Conservation (phyloP, 2,797 vertebrate species). For the Okamejei kenojei region DNA sequence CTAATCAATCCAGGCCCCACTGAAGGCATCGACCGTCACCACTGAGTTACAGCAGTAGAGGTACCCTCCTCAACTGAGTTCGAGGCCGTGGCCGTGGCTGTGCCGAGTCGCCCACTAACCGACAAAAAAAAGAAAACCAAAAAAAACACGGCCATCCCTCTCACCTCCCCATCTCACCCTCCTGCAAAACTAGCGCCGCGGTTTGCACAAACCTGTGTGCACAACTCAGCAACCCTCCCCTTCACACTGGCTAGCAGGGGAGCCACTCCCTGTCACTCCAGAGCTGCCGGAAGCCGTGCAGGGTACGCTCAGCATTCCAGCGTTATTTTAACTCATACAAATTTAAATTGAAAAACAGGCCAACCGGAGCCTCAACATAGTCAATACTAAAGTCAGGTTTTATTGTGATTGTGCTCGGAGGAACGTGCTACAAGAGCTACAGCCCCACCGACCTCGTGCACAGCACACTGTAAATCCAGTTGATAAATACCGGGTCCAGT, state of each 20-base stretch:
- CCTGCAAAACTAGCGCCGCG: not conserved
- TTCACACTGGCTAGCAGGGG: not conserved
- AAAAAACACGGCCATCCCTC: not conserved
- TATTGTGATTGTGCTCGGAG: not conserved
- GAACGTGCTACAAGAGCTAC: too few species aligned
- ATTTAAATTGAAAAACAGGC: slow-evolving; percentile 5
- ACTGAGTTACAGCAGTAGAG: not conserved
- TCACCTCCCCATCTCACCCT: too few species aligned
- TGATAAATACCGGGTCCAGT: not conserved
- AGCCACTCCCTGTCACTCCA: not conserved
- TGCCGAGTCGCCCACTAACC: too few species aligned
- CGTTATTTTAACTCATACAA: not conserved
- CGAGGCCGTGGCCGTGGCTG: too few species aligned
- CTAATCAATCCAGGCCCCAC: not conserved
- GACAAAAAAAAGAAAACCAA: too few species aligned
- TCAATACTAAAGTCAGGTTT: not conserved
- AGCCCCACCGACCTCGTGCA: not conserved
- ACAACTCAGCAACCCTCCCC: not conserved
- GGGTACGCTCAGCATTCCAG: not conserved
- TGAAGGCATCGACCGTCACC: not conserved
- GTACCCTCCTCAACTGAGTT: not conserved
- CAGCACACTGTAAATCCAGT: not conserved
- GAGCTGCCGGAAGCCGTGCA: not conserved
- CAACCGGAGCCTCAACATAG: not conserved
- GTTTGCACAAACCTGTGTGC: not conserved